phyloP scores from a whole-genome alignment of 37 sponge, comb jelly and placozoan genomes.

The Ianthella basta region DNA sequence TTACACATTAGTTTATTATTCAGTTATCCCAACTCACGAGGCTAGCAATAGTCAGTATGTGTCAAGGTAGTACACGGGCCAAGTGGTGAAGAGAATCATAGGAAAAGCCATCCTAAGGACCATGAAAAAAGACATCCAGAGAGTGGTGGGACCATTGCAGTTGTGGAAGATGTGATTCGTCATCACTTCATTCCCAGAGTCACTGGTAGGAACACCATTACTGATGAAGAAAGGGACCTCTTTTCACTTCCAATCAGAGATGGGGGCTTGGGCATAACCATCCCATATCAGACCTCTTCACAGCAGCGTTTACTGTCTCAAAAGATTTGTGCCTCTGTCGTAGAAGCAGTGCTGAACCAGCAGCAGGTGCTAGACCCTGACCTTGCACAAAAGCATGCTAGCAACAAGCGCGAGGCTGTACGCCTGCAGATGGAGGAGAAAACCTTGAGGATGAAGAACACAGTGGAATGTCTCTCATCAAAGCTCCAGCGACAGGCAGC shows the following conservation, averaged over 20 bases:
- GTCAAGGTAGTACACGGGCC: too few relatives aligned
- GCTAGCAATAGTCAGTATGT: too few relatives aligned
- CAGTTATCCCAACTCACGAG: too few relatives aligned
- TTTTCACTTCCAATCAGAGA: too few relatives aligned
- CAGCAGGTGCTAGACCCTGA: neutral
- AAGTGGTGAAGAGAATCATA: neutral
- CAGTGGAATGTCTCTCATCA: neutral
- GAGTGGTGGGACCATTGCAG: conserved; percentile 6
- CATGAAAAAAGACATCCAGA: conserved; percentile 6
- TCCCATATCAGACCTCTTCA: too few relatives aligned
- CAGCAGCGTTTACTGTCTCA: too few relatives aligned
- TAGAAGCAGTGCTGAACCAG: neutral
- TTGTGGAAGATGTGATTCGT: conserved; percentile 10
- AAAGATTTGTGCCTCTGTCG: neutral
- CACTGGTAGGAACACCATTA: neutral
- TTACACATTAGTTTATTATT: too few relatives aligned
- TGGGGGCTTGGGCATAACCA: too few relatives aligned
- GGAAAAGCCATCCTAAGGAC: neutral
- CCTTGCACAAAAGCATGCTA: neutral
- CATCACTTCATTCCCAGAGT: neutral
- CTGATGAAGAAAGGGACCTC: conserved; percentile 1
- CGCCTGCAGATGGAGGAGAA: neutral
- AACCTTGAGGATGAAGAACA: neutral
- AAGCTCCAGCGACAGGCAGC: conserved; percentile 6
- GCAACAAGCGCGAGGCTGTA: too few relatives aligned